These are phyloP conservation scores for Ctenodactylus gundi DNA, from an alignment of 2,113 vertebrate species.

Conservation along the genomic window DNA sequence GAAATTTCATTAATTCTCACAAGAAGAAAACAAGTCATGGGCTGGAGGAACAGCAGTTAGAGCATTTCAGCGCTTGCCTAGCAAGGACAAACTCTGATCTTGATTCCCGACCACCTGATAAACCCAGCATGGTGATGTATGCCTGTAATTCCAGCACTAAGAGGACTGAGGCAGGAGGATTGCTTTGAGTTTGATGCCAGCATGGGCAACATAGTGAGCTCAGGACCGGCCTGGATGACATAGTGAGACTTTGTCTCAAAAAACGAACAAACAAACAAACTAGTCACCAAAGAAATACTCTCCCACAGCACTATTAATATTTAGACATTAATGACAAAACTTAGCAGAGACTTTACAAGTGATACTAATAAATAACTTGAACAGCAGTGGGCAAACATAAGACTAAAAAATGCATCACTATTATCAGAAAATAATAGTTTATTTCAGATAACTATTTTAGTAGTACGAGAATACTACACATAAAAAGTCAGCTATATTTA, in stretches of 20 bases:
- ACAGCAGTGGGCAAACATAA: not conserved
- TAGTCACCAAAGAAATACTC: conserved; percentile 32
- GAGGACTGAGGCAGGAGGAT: no score
- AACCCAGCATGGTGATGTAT: no score
- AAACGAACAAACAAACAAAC: no score
- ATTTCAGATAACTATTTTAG: not conserved
- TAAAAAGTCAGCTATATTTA: not conserved
- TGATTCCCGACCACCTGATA: no score
- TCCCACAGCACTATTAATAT: conserved; percentile 11
- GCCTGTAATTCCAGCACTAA: no score
- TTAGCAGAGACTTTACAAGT: not conserved
- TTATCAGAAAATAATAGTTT: conserved; percentile 1
- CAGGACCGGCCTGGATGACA: no score
- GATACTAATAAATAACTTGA: not conserved
- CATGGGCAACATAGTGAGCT: no score
- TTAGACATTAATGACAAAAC: conserved; percentile 28
- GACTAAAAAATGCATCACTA: conserved; percentile 1
- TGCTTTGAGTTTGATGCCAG: no score
- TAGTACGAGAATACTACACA: not conserved
- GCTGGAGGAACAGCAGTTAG: no score
- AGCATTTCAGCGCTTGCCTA: no score
- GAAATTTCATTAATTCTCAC: conserved; percentile 24
- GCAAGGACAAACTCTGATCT: no score
- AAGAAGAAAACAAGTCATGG: conserved; percentile 47
- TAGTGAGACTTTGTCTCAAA: no score